Evolutionary conservation across 2,113 vertebrate species (phyloP).

Genomic region (Siniperca knerii): DNA sequence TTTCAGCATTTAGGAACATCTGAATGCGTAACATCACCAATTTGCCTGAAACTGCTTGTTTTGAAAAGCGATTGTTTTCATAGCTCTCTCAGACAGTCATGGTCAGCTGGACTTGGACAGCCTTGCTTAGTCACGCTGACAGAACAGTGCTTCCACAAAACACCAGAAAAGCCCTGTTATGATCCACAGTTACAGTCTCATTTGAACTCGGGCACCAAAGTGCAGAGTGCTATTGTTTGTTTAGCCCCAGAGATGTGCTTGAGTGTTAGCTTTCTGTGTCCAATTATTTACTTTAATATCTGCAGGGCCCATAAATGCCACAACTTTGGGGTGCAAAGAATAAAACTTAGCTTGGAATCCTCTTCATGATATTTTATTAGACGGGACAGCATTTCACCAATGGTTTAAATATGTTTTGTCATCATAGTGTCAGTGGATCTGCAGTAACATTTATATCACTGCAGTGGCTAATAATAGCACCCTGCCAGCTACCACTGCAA

Average conservation of each 20-base stretch:
- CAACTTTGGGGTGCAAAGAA: constrained; percentile 23
- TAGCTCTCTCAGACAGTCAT: constrained; percentile 46
- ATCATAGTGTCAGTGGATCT: constrained; percentile 31
- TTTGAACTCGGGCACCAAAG: constrained; percentile 54
- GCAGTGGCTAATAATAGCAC: constrained; percentile 65
- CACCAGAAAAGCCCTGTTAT: constrained; percentile 55
- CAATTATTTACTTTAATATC: constrained; percentile 67
- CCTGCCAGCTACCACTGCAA: constrained; percentile 43
- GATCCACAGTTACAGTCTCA: constrained; percentile 55
- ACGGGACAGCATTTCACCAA: constrained; percentile 37
- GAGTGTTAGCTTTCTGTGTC: constrained; percentile 49
- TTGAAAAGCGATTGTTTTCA: constrained; percentile 48
- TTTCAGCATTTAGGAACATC: constrained; percentile 46
- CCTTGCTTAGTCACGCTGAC: constrained; percentile 69
- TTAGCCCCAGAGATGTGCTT: constrained; percentile 65
- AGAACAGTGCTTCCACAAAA: constrained; percentile 51
- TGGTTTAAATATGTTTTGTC: constrained; percentile 52
- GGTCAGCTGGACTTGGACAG: constrained; percentile 59
- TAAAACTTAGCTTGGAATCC: constrained; percentile 26
- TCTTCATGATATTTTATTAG: constrained; percentile 36
- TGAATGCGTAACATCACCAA: constrained; percentile 36
- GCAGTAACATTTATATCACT: constrained; percentile 38
- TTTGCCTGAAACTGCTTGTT: constrained; percentile 31
- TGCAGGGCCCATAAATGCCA: constrained; percentile 53
- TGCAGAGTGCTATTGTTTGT: constrained; percentile 57